Evolutionary conservation across 2,797 vertebrate genomes (phyloP).

Genomic region (Uromys caudimaculatus): DNA sequence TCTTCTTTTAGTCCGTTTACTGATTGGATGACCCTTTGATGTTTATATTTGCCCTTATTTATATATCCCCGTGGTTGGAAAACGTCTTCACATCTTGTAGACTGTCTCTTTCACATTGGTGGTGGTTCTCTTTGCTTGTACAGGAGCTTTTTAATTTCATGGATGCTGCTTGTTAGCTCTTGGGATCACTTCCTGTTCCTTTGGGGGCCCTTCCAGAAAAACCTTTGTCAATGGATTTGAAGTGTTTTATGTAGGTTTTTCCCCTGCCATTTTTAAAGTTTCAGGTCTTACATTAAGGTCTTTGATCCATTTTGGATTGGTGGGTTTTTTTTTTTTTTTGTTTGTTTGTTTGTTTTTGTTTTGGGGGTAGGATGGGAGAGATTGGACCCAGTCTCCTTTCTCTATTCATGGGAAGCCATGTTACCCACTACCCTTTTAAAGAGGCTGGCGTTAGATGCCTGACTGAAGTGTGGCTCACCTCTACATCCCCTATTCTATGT

Average conservation of each 20-base stretch:
- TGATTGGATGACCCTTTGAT: background rate
- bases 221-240: background rate
- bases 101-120: background rate
- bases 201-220: background rate
- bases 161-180: background rate
- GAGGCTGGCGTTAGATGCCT: background rate
- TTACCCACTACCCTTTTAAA: background rate
- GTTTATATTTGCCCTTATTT: background rate
- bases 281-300: background rate
- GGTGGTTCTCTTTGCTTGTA: background rate
- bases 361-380: background rate
- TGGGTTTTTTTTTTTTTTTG: background rate
- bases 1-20: background rate
- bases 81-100: background rate
- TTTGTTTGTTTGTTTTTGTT: background rate
- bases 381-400: background rate
- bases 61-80: background rate
- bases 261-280: background rate
- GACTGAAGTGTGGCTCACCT: background rate
- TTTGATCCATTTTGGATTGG: background rate
- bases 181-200: background rate
- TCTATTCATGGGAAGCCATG: background rate
- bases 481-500: background rate
- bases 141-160: background rate
- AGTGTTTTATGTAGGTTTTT: background rate